Percentiles rank a stretch among this genome's conserved stretches.
These are phyloP conservation scores for Pangasius krempfi DNA, from an alignment of 2,797 vertebrate species.

Conservation along the genomic window DNA sequence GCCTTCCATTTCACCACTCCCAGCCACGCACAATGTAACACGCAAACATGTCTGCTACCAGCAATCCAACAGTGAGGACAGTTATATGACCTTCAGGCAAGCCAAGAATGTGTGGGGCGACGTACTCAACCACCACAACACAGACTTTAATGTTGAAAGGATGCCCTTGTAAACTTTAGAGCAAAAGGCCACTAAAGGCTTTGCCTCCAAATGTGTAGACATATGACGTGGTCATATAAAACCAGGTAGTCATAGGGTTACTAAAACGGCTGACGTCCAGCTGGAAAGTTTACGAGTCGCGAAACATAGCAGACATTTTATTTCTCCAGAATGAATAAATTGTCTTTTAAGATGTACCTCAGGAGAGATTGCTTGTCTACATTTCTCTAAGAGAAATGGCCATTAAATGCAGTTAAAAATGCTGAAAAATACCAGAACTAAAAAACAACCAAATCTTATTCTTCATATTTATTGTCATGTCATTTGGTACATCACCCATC, in stretches of 20 bases:
- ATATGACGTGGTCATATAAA: constrained; percentile 49
- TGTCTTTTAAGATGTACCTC: constrained; percentile 77
- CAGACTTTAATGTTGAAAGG: constrained; percentile 36
- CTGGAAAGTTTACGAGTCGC: constrained; percentile 72
- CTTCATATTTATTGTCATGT: constrained; percentile 66
- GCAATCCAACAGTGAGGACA: constrained; percentile 34
- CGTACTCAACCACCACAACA: constrained; percentile 20
- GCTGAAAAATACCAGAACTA: constrained; percentile 67
- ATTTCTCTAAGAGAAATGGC: constrained; percentile 63
- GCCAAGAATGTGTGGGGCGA: constrained; percentile 46
- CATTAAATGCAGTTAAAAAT: constrained; percentile 55
- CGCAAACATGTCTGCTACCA: constrained; percentile 44
- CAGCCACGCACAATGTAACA: constrained; percentile 69
- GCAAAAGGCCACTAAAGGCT: constrained; percentile 21
- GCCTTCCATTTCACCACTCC: constrained; percentile 62
- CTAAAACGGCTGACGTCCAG: constrained; percentile 59
- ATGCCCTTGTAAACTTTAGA: background rate
- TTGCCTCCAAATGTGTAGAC: constrained; percentile 4
- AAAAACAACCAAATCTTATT: constrained; percentile 64
- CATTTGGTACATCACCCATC: constrained; percentile 63
- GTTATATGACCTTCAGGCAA: constrained; percentile 59
- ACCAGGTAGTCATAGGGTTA: constrained; percentile 73
- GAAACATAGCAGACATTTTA: constrained; percentile 76
- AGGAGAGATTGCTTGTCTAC: constrained; percentile 65
- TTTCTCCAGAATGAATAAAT: constrained; percentile 79